A percentile compares a stretch with the other conserved stretches of the same genome.
phyloP scores from a whole-genome alignment of 2,113 vertebrate species.

The Circaetus cinerascens region DNA sequence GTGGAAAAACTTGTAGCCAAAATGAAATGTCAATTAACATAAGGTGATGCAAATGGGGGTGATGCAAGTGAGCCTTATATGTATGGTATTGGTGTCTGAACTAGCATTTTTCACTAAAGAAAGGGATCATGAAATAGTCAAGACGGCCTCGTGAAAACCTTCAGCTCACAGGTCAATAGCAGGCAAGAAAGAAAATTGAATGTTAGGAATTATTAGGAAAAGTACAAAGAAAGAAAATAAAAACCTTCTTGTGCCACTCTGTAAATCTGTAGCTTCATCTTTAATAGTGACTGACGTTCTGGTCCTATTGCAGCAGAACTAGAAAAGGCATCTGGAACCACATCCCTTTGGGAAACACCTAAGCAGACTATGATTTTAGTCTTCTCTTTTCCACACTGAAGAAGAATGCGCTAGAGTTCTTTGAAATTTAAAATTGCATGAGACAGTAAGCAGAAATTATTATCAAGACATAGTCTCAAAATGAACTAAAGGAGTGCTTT shows the following conservation, averaged over 20 bases:
- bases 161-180: neutral
- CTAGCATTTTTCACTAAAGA: neutral
- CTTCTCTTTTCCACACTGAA: neutral
- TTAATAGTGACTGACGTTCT: neutral
- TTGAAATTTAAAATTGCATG: neutral
- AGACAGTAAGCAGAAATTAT: neutral
- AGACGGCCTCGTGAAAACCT: neutral
- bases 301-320: neutral
- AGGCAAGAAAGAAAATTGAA: neutral
- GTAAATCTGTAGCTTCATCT: neutral
- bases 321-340: neutral
- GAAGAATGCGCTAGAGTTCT: neutral
- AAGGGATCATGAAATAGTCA: neutral
- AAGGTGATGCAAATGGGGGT: neutral
- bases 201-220: neutral
- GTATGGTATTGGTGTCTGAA: neutral
- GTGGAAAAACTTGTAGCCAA: neutral
- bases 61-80: rapidly evolving
- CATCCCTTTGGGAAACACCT: neutral
- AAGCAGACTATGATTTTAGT: neutral
- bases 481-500: neutral
- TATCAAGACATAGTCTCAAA: neutral
- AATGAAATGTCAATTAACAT: neutral
- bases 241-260: neutral
- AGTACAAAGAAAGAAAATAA: neutral